Base-by-base conservation (phyloP, 2,797 vertebrate genomes). In the Anabacerthia variegaticeps region DNA sequence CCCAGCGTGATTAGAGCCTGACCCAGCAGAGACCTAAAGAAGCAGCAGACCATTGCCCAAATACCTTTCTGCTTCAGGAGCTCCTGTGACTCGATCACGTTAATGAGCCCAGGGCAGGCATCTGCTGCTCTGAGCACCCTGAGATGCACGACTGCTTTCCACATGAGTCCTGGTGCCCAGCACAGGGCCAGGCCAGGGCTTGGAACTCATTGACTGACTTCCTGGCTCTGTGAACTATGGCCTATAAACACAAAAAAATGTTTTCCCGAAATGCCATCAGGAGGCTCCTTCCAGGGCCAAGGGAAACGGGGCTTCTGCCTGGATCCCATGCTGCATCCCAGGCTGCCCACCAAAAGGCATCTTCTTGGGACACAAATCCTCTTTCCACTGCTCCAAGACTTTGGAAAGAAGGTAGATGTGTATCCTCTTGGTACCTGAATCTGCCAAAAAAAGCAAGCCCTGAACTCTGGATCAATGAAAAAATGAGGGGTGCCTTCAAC, bases 51-150 rank as follows among this genome's bases (percentile, higher is more conserved):
- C 10, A 8, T 16, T 67, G 52, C 56, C 67, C 76, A 88, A 92
- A 89, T 56, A 39, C 65, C 78, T 71, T 95, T 95, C 89, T 91
- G 94, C 76, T 78, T 80, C 73, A 88, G 86, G 88, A 94, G 36
- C 44, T 90, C 19, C 94, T 77, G 81, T 51, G 62, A 74, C 63
- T 93, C 10, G 1, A 80, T 85, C 20, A 18, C 5, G 32, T 79
- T 93, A 94, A 95, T 75, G 85, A 96, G 67, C 37, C 16, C 69
- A 23, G 76, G 90, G 90, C 85, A 74, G 89, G 36, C 58, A 20
- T 65, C 84, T 51, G 75, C 59, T 48, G 75, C 86, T 75, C 48
- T 0, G 5, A 92, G 86, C 88, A 78, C 65, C 81, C 78, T 12
- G 36, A 76, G 83, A 72, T 79, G 71, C 76, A 77, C 10, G 7